These are phyloP conservation scores for Colossoma macropomum DNA, from an alignment of 2,113 vertebrate genomes.

Conservation along the genomic window DNA sequence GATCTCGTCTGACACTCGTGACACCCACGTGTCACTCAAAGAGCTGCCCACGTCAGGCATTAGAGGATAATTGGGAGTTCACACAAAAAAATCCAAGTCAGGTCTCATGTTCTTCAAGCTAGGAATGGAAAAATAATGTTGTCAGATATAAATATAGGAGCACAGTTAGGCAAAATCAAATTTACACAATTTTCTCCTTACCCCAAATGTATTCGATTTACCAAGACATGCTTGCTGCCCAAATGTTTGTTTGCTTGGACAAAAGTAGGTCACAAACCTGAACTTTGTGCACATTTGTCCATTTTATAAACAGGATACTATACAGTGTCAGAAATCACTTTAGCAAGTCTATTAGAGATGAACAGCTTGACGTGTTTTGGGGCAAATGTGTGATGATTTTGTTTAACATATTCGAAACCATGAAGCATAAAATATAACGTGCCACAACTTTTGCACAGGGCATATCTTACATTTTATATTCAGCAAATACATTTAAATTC, in stretches of 20 bases:
- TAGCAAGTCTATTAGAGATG: too few species aligned
- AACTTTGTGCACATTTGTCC: too few species aligned
- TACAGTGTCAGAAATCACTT: too few species aligned
- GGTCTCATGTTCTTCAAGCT: background rate
- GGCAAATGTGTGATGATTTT: too few species aligned
- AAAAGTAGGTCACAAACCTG: background rate
- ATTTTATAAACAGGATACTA: too few species aligned
- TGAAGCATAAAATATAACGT: too few species aligned
- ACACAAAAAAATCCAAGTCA: background rate
- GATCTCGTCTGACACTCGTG: constrained; percentile 33
- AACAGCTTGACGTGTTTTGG: too few species aligned
- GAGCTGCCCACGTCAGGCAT: constrained; percentile 4
- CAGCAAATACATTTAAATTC: too few species aligned
- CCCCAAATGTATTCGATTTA: background rate
- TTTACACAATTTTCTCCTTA: background rate
- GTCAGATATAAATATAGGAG: background rate
- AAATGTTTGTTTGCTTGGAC: background rate
- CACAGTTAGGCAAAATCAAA: background rate
- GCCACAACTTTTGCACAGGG: too few species aligned
- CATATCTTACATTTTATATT: too few species aligned
- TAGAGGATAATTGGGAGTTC: constrained; percentile 28
- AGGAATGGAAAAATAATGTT: background rate
- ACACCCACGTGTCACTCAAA: background rate
- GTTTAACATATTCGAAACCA: too few species aligned
- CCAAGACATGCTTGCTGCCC: background rate